Base-by-base conservation (phyloP, 2,888 invertebrate genomes). In the Patella ulyssiponensis region DNA sequence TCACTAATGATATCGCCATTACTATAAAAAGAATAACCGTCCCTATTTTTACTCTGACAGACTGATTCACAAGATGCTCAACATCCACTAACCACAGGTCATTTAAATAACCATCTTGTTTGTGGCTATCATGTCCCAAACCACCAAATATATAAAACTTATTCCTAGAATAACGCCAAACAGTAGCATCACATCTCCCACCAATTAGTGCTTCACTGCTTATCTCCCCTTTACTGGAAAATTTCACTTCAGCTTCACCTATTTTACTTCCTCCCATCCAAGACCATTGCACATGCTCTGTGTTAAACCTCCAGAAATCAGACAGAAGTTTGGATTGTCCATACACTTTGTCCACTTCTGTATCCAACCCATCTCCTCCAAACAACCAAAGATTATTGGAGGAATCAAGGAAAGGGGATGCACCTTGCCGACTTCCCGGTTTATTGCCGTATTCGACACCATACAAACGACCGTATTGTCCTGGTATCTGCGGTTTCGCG, bases 361-460 rank as follows among this genome's bases (percentile, higher is more conserved):
- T 73, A 70, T 86, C 86, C 4, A 82, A 78, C 4, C 88, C 88
- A 53, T 86, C 87, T 15, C 88, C 88, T 9, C 87, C 88, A 81
- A 87, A 88, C 83, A 88, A 79, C 88, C 88, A 88, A 53, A 88
- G 71, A 71, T 86, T 82, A 14, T 80, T 80, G 11, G 71, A 74
- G 9, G 76, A 64, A 74, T 88, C 88, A 11, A 82, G 79, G 86
- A 87, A 87, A 5, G 82, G 78, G 14, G 83, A 80, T 5, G 86
- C 85, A 52, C 83, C 80, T 1, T 86, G 69, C 23, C 88, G 78
- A 77, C 87, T 84, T 1, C 86, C 86, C 11, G 88, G 88, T 15
- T 74, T 51, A 69, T 77, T 84, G 12, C 73, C 54, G 5, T 52
- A n/a, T 4, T 75, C 75, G 0, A 75, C 73, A 44, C 64, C 53